phyloP scores from a whole-genome alignment of 2,888 invertebrate genomes.

The Xestia xanthographa region DNA sequence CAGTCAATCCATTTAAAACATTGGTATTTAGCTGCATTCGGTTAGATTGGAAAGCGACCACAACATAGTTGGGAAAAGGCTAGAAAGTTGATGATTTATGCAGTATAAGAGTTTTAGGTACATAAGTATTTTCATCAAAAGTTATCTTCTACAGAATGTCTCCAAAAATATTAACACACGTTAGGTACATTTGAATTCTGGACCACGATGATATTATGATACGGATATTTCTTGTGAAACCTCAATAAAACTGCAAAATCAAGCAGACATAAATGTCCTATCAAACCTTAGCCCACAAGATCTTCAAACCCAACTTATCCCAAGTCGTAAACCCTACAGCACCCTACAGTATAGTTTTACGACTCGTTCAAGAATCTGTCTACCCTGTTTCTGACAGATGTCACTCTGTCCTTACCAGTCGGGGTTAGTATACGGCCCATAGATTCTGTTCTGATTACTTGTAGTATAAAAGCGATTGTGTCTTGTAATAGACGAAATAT shows the following conservation, averaged over 20 bases:
- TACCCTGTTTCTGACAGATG: constrained; percentile 29
- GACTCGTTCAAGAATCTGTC: constrained; percentile 37
- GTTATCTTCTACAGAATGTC: too few species aligned
- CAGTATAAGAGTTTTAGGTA: too few species aligned
- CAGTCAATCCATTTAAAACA: not conserved
- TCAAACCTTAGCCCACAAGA: not conserved
- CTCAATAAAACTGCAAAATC: constrained; percentile 17
- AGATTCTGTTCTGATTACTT: constrained; percentile 19
- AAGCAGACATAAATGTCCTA: constrained; percentile 23
- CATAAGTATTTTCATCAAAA: not conserved
- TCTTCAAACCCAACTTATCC: constrained; percentile 28
- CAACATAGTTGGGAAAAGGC: not conserved
- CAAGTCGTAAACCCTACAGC: constrained; percentile 33
- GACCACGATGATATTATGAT: not conserved
- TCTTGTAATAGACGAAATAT: not conserved
- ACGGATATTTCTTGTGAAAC: not conserved
- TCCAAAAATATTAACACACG: too few species aligned
- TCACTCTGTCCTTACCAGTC: constrained; percentile 29
- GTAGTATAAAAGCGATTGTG: not conserved
- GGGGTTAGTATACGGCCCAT: constrained; percentile 7
- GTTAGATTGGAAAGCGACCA: not conserved
- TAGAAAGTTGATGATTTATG: not conserved
- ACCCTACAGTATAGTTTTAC: constrained; percentile 32
- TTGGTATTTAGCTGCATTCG: not conserved
- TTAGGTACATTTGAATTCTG: too few species aligned